Conservation (phyloP, 1,140 invertebrate species). For the Drosophila pruinosa region DNA sequence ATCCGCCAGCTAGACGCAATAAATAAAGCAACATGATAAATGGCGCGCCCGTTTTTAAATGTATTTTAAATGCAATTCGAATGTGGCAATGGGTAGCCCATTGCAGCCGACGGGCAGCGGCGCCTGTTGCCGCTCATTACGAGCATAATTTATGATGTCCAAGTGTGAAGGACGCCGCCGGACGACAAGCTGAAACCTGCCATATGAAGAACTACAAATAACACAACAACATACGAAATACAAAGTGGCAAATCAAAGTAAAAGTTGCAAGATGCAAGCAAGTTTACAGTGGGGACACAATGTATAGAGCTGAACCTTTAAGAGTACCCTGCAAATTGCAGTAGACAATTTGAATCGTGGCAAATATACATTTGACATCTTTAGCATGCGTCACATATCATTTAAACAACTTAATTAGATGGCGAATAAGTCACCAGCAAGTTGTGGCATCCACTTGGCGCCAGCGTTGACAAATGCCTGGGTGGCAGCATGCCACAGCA, state of each 20-base stretch:
- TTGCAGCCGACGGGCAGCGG: constrained; percentile 34
- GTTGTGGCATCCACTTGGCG: constrained; percentile 62
- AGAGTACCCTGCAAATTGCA: background rate
- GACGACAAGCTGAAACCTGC: constrained; percentile 51
- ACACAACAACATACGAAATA: background rate
- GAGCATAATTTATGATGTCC: constrained; percentile 73
- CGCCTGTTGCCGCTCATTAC: constrained; percentile 75
- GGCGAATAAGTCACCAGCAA: constrained; percentile 60
- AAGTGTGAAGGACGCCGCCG: constrained; percentile 69
- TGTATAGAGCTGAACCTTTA: background rate
- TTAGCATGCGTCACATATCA: constrained; percentile 67
- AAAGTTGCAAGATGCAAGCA: background rate
- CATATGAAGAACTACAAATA: constrained; percentile 6
- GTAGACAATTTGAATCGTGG: constrained; percentile 41
- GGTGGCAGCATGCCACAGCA: constrained; percentile 58
- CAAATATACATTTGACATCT: constrained; percentile 42
- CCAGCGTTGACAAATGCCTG: constrained; percentile 74
- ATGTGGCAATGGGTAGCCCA: constrained; percentile 57
- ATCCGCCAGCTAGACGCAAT: constrained; percentile 61
- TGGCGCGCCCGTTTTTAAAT: constrained; percentile 72
- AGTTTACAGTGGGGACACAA: background rate
- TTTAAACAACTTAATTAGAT: constrained; percentile 76
- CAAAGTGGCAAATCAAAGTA: constrained; percentile 33
- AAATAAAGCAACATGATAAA: constrained; percentile 78
- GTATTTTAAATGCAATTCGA: constrained; percentile 81